Evolutionary conservation across 2,113 vertebrate genomes (phyloP), one percentile per base, ranked within the genome.

Genomic region (Hystrix brachyura): DNA sequence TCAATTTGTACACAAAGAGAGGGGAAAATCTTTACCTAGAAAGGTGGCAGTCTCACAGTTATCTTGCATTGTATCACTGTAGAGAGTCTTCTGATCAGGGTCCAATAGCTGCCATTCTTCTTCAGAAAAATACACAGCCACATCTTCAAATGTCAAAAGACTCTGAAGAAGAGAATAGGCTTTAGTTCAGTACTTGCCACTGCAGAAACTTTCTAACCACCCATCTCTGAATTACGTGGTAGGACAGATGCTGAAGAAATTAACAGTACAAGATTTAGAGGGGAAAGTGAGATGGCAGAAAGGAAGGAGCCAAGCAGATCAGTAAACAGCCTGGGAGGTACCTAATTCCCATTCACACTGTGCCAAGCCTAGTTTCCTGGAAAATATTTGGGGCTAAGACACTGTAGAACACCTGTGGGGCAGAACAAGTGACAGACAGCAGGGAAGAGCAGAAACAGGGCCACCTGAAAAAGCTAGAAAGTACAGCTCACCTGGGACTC

Each of bases 61-160:
- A 13, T 97, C 96, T 43, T 91, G 85, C 94, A 97, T 96, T 23
- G 96, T 92, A 25, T 96, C 80, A 64, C 25, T 84, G 59, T 97
- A 98, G 74, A 98, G 62, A 18, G 29, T 67, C 89, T 93, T 98
- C 93, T 97, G 87, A 80, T n/a, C 0, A n/a, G 46, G 18, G 19
- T 43, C 21, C 82, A 98, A 23, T 62, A 97, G 59, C 38, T 64
- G 19, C 98, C 98, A 97, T 55, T 98, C 97, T 80, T 97, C 96
- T 48, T 97, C 67, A 4, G 97, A 87, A 93, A 98, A 98, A 89
- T 80, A 82, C 59, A 98, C 19, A 0, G 89, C 85, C 82, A 98
- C 95, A 87, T 98, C 97, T 85, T 97, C 97, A 90, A 98, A 97
- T 11, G 96, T 87, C 94, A 97, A 80, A 25, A 72, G 80, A 85